Percentiles rank a stretch among this genome's conserved stretches.
Evolutionary conservation across 2,113 vertebrate species (phyloP).

Genomic region (Dolichallabes microphthalmus): DNA sequence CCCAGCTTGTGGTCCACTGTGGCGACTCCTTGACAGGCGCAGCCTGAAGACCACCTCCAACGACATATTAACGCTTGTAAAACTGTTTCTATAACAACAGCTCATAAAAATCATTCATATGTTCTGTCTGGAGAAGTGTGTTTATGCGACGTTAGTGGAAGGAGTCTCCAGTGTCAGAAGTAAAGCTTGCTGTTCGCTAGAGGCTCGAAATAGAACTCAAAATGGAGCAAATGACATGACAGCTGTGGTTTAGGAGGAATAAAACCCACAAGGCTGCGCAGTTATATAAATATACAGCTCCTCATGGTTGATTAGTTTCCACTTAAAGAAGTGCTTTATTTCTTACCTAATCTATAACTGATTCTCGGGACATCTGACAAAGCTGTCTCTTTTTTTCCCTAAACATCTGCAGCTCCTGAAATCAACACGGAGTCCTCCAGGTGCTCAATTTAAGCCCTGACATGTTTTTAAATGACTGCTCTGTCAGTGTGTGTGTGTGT

Average conservation of each 20-base stretch:
- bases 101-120: background rate
- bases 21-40: too few species aligned
- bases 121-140: background rate
- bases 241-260: background rate
- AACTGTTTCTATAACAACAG: background rate
- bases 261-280: background rate
- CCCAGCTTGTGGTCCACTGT: too few species aligned
- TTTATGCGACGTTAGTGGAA: background rate
- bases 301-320: background rate
- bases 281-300: background rate
- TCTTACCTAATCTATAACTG: background rate
- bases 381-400: background rate
- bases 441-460: background rate
- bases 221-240: background rate
- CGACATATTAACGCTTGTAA: too few species aligned
- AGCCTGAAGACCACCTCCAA: too few species aligned
- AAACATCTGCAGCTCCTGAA: background rate
- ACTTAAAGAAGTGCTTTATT: background rate
- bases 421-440: background rate
- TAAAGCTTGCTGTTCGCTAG: background rate
- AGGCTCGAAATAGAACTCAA: background rate
- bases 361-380: background rate
- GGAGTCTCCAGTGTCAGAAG: background rate
- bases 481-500: background rate
- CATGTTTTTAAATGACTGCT: background rate